Conservation (phyloP, 2,888 invertebrate species). For the Ophraella communa region DNA sequence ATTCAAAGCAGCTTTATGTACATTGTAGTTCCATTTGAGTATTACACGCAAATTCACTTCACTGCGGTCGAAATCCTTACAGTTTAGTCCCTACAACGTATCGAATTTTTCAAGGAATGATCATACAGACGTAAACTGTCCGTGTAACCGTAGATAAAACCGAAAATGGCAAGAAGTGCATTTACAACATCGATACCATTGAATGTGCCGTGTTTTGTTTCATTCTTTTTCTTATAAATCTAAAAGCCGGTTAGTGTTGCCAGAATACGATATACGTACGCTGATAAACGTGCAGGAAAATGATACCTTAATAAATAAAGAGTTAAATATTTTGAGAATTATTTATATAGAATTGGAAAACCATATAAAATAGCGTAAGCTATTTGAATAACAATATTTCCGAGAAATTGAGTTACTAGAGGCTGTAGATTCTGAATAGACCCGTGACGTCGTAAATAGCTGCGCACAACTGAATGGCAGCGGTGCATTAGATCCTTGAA, state of each 20-base stretch:
- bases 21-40: conserved; percentile 48
- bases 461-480: no score
- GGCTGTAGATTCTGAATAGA: no score
- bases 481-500: no score
- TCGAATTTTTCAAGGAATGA: conserved; percentile 26
- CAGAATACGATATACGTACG: conserved; percentile 1
- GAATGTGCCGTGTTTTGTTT: conserved; percentile 14
- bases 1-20: conserved; percentile 35
- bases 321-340: no score
- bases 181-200: conserved; percentile 13
- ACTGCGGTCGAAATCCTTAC: conserved; percentile 41
- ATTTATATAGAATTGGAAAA: no score
- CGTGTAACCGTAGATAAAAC: conserved; percentile 10
- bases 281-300: background rate
- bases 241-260: conserved; percentile 18
- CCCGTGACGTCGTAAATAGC: no score
- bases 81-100: conserved; percentile 30
- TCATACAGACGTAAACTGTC: conserved; percentile 14
- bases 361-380: no score
- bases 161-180: conserved; percentile 14
- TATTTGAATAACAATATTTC: no score
- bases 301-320: no score
- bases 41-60: conserved; percentile 50
- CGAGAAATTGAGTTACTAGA: no score
- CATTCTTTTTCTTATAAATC: conserved; percentile 11